These are phyloP conservation scores for Stenurella melanura DNA, from an alignment of 2,888 invertebrate genomes.

Conservation along the genomic window DNA sequence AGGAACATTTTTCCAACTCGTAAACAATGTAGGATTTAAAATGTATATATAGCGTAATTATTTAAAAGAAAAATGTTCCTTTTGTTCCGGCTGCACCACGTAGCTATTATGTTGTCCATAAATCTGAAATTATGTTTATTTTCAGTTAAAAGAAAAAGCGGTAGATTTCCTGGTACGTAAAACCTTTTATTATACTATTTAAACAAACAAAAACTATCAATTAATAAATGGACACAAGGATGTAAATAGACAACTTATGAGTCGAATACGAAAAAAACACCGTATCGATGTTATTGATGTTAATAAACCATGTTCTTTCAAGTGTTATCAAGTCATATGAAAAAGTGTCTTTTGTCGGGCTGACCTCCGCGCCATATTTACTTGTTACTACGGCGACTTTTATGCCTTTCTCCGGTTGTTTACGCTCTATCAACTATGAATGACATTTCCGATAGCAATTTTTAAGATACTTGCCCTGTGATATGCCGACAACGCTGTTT, in stretches of 20 bases:
- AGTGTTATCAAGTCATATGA: constrained; percentile 34
- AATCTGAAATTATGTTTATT: constrained; percentile 64
- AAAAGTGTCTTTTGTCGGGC: constrained; percentile 48
- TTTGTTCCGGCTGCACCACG: not conserved
- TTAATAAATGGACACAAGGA: constrained; percentile 48
- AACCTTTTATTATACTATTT: constrained; percentile 51
- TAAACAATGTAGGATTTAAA: not conserved
- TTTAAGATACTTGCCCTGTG: constrained; percentile 15
- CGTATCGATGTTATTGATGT: constrained; percentile 46
- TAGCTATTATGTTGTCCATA: not conserved
- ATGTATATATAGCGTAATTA: not conserved
- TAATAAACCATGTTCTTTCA: constrained; percentile 44
- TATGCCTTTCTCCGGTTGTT: constrained; percentile 38
- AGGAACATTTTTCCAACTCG: constrained; percentile 14
- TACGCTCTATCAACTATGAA: constrained; percentile 38
- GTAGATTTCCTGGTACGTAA: constrained; percentile 70
- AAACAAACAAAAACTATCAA: constrained; percentile 40
- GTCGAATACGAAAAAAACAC: not conserved
- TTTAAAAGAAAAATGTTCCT: constrained; percentile 12
- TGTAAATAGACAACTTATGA: constrained; percentile 10
- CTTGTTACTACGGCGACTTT: constrained; percentile 34
- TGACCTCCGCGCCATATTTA: constrained; percentile 42
- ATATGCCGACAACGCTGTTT: constrained; percentile 14
- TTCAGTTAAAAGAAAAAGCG: constrained; percentile 71
- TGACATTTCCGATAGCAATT: constrained; percentile 34